phyloP scores from a whole-genome alignment of 2,113 vertebrate genomes.

The Sciurus niger region DNA sequence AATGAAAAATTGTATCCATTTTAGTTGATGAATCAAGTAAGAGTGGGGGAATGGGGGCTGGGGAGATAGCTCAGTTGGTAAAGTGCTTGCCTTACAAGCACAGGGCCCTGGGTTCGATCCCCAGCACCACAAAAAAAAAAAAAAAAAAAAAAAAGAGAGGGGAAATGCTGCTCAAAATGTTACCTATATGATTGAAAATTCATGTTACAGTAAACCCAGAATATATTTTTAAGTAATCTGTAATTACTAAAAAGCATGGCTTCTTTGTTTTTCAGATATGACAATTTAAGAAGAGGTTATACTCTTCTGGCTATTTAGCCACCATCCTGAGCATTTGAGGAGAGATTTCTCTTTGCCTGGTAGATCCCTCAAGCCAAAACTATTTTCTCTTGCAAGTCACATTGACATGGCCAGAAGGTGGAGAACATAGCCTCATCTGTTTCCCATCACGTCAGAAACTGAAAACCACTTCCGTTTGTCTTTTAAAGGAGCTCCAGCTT shows the following conservation, averaged over 20 bases:
- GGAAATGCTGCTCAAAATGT: neutral
- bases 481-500: neutral
- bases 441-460: neutral
- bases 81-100: too few relatives aligned
- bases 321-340: neutral
- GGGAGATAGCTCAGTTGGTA: too few relatives aligned
- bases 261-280: neutral
- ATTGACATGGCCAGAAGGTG: neutral
- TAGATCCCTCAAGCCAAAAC: neutral
- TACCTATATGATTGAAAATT: neutral
- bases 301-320: neutral
- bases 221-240: neutral
- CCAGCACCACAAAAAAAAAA: too few relatives aligned
- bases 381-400: neutral
- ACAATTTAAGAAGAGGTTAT: neutral
- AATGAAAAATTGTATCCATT: neutral
- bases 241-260: neutral
- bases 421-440: neutral
- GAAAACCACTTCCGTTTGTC: neutral
- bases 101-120: too few relatives aligned
- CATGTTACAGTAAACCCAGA: neutral
- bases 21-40: neutral
- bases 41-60: neutral
- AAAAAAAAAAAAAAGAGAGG: neutral
- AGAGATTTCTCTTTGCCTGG: neutral